Conservation (phyloP, 2,113 vertebrate species). For the Motacilla tschutschensis region DNA sequence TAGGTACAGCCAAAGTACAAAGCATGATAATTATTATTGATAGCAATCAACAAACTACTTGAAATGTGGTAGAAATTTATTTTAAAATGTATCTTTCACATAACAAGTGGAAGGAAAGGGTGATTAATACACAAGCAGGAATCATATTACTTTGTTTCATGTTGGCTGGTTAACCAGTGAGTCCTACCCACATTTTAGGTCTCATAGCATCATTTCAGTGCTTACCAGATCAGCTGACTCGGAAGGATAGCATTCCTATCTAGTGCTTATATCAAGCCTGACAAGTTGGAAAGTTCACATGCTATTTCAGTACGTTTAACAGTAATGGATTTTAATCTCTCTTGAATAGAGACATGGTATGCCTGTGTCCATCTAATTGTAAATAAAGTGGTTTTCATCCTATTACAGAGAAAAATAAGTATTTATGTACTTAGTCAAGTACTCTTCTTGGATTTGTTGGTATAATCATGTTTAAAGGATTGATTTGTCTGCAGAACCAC, state of each 20-base stretch:
- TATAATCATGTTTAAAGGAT: background rate
- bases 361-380: background rate
- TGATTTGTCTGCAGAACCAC: background rate
- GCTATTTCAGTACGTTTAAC: background rate
- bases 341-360: background rate
- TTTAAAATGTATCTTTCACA: background rate
- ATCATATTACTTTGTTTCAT: background rate
- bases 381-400: background rate
- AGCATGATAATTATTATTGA: background rate
- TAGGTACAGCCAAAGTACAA: background rate
- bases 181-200: background rate
- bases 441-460: background rate
- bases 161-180: background rate
- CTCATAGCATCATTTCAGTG: background rate
- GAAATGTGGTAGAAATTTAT: background rate
- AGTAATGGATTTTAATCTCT: background rate
- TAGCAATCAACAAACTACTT: background rate
- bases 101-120: background rate
- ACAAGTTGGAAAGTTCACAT: background rate
- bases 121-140: background rate
- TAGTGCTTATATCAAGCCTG: background rate
- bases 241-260: background rate
- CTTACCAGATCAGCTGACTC: background rate
- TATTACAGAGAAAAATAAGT: background rate
- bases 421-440: background rate